Percentiles rank a stretch among this genome's conserved stretches.
Conservation (phyloP, 2,888 invertebrate genomes). For the Drosophila nr. perissopoda region DNA sequence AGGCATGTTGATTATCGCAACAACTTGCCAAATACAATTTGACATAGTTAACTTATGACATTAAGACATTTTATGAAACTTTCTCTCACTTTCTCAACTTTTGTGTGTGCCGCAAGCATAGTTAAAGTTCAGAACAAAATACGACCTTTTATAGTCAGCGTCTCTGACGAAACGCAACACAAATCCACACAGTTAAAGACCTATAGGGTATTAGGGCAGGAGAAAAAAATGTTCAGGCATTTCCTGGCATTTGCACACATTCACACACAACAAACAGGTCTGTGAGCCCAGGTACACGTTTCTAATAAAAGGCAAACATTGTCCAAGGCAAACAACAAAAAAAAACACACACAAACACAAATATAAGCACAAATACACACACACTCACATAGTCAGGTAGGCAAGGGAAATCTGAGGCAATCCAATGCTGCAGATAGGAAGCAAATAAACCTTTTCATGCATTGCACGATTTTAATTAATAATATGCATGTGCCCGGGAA, state of each 20-base stretch:
- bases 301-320: constrained; percentile 75
- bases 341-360: constrained; percentile 47
- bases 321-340: constrained; percentile 58
- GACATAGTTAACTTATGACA: not conserved
- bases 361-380: constrained; percentile 18
- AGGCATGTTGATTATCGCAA: not conserved
- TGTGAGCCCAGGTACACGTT: constrained; percentile 46
- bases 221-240: constrained; percentile 24
- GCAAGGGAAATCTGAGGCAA: constrained; percentile 35
- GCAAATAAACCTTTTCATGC: constrained; percentile 72
- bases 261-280: constrained; percentile 9
- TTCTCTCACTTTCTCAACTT: not conserved
- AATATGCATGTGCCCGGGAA: constrained; percentile 59
- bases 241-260: constrained; percentile 32
- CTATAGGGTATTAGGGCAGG: constrained; percentile 26
- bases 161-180: not conserved
- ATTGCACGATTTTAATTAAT: constrained; percentile 82
- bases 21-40: not conserved
- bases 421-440: constrained; percentile 39
- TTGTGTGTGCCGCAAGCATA: not conserved
- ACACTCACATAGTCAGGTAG: constrained; percentile 3
- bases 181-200: not conserved
- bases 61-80: not conserved
- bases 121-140: constrained; percentile 3
- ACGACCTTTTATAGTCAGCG: not conserved